A percentile compares a stretch with the other conserved stretches of the same genome.
These are phyloP conservation scores for Acanthurus tractus DNA, from an alignment of 2,797 vertebrate genomes.

Conservation along the genomic window DNA sequence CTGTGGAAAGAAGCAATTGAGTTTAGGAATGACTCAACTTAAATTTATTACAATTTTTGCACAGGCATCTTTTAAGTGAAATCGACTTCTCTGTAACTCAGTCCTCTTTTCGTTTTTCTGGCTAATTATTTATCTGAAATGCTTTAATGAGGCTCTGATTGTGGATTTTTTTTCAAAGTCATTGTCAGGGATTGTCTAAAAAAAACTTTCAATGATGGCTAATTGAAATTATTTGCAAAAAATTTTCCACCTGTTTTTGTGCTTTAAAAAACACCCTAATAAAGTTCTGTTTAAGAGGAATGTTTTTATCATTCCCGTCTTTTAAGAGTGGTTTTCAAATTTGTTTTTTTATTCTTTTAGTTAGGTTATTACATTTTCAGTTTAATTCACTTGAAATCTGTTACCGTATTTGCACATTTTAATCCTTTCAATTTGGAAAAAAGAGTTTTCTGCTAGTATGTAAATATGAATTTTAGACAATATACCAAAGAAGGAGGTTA, in stretches of 20 bases:
- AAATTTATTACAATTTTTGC: slow-evolving; percentile 12
- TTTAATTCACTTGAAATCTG: too few relatives aligned
- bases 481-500: neutral
- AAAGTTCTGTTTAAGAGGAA: too few relatives aligned
- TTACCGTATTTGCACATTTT: too few relatives aligned
- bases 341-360: too few relatives aligned
- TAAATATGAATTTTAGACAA: neutral
- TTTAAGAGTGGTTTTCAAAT: too few relatives aligned
- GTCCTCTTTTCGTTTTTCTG: neutral
- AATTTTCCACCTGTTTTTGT: neutral
- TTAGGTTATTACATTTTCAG: too few relatives aligned
- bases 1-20: slow-evolving; percentile 14
- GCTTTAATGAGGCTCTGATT: too few relatives aligned
- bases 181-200: neutral
- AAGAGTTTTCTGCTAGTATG: neutral
- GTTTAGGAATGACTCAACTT: slow-evolving; percentile 33
- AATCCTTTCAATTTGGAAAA: too few relatives aligned
- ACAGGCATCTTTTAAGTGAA: neutral
- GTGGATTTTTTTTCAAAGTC: neutral
- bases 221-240: neutral
- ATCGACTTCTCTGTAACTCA: neutral
- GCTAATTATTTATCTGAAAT: neutral
- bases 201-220: neutral
- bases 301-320: too few relatives aligned
- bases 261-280: too few relatives aligned